These are phyloP conservation scores for Gymnoscopelus braueri DNA, from an alignment of 2,797 vertebrate species.

Conservation along the genomic window DNA sequence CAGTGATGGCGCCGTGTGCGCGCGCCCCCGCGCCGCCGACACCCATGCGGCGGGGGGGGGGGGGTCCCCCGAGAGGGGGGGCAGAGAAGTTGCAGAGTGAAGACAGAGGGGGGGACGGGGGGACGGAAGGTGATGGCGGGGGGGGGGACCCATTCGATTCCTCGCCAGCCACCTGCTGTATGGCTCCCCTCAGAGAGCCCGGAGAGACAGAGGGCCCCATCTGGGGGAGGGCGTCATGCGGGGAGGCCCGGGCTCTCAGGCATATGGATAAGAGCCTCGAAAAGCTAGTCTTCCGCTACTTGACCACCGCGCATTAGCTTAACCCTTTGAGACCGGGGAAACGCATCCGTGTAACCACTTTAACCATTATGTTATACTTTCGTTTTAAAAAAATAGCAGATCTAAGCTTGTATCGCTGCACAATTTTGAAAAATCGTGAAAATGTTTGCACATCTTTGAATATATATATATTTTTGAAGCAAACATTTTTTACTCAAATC, in stretches of 20 bases:
- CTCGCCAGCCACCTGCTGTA: constrained; percentile 76
- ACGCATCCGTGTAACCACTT: too few relatives aligned
- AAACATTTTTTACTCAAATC: too few relatives aligned
- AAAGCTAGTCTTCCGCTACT: constrained; percentile 65
- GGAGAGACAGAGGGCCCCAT: constrained; percentile 55
- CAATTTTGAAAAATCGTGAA: too few relatives aligned
- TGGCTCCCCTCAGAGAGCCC: constrained; percentile 63
- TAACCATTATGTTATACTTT: too few relatives aligned
- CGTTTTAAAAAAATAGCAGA: too few relatives aligned
- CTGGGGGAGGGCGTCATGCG: constrained; percentile 53
- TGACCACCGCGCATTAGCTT: constrained; percentile 72
- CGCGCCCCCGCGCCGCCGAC: constrained; percentile 39
- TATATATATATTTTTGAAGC: too few relatives aligned
- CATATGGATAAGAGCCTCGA: constrained; percentile 75
- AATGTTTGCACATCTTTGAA: too few relatives aligned
- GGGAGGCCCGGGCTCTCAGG: constrained; percentile 59
- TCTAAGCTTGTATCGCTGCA: too few relatives aligned
- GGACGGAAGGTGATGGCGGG: constrained; percentile 59
- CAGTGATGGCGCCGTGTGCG: constrained; percentile 39
- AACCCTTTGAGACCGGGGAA: too few relatives aligned
- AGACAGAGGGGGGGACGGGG: constrained; percentile 30
- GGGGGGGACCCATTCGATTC: constrained; percentile 58
- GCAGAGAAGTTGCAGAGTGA: constrained; percentile 62
- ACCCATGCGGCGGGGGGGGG: not conserved
- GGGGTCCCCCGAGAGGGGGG: not conserved